Evolutionary conservation across 2,888 invertebrate species (phyloP).

Genomic region (Polia nebulosa): DNA sequence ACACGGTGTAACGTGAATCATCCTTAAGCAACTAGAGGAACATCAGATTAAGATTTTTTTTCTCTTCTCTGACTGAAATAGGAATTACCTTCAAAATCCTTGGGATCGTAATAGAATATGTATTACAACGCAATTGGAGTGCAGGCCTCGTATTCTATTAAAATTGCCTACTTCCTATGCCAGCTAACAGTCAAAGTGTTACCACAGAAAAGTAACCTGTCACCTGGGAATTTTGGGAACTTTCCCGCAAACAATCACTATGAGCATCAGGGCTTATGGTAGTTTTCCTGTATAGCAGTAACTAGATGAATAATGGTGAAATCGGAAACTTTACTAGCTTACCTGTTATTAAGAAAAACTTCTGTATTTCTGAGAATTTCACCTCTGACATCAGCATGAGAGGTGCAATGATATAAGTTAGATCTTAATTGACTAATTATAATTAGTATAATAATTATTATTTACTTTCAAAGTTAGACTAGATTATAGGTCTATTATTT

Average conservation of each 20-base stretch:
- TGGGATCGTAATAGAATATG: too few species aligned
- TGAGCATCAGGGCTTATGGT: neutral
- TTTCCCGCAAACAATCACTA: neutral
- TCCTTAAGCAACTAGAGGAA: too few species aligned
- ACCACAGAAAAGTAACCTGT: too few species aligned
- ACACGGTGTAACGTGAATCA: too few species aligned
- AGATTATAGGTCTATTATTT: neutral
- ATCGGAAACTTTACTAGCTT: neutral
- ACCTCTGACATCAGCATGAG: neutral
- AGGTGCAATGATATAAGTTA: neutral
- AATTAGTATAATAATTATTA: too few species aligned
- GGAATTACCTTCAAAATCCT: neutral
- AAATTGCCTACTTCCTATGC: neutral
- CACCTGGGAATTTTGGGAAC: neutral
- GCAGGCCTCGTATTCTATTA: neutral
- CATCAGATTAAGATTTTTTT: too few species aligned
- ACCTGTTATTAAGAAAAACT: conserved; percentile 8
- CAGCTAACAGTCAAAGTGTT: neutral
- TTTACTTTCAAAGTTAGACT: neutral
- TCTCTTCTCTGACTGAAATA: too few species aligned
- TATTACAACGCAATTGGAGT: too few species aligned
- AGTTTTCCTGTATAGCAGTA: conserved; percentile 5
- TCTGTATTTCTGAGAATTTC: neutral
- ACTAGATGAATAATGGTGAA: neutral
- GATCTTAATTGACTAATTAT: too few species aligned